Evolutionary conservation across 2,113 vertebrate species (phyloP), one percentile per base, ranked within the genome.

Genomic region (Chitala chitala): DNA sequence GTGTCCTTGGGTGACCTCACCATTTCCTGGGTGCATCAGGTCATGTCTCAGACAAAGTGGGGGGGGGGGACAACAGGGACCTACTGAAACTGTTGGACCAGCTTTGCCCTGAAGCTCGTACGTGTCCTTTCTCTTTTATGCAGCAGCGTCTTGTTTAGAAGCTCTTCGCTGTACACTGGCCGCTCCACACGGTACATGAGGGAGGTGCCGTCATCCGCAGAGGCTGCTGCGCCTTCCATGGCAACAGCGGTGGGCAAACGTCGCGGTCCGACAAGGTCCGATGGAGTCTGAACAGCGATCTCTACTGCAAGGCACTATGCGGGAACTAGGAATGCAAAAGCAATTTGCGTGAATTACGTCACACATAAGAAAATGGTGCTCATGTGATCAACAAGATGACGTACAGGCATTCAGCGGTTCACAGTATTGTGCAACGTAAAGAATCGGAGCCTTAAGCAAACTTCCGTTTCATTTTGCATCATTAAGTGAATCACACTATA

Each of bases 51-150:
- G n/a, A n/a, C n/a, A n/a, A n/a, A n/a, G n/a, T n/a, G n/a, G n/a
- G n/a, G n/a, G n/a, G n/a, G n/a, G n/a, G n/a, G n/a, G n/a, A 51
- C 20, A 46, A 22, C 1, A 5, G 22, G 5, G 42, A 48, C 76
- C 59, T 86, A 93, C 92, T 87, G 88, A 82, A 89, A 90, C 53
- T 85, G 86, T 70, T 78, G 87, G 15, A 86, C 83, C 73, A 93
- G 82, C 83, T 79, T 91, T 71, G 90, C 82, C 12, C 74, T 76
- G 17, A 90, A 77, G 76, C 87, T 82, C 38, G 78, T 80, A 0
- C 79, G 40, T 10, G 80, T 42, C 69, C 83, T 91, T 59, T 91
- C 84, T 58, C 81, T 86, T 6, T 65, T 83, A 71, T 89, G 90
- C 22, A 93, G 22, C 46, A 74, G 81, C 77, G 85, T 82, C 8